phyloP scores from a whole-genome alignment of 1,140 invertebrate genomes.

The Dendroctonus valens region DNA sequence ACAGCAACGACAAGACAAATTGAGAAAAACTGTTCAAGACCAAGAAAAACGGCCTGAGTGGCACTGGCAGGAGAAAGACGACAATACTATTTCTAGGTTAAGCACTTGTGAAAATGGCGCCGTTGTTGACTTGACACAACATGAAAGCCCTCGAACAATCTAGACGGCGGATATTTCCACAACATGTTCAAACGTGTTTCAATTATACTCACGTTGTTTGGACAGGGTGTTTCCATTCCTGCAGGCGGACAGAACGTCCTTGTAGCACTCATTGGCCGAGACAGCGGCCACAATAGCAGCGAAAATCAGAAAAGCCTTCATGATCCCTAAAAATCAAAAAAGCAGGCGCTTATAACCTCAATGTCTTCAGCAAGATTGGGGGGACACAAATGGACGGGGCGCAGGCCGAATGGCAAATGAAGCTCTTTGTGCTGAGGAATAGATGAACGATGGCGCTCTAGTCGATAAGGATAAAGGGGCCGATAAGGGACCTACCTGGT shows the following conservation, averaged over 20 bases:
- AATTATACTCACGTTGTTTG: conserved; percentile 47
- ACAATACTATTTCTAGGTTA: not conserved
- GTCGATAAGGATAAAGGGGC: not conserved
- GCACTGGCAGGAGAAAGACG: no score
- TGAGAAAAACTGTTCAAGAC: not conserved
- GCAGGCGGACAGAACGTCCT: conserved; percentile 60
- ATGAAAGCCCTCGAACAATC: not conserved
- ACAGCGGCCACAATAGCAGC: conserved; percentile 54
- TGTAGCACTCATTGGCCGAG: conserved; percentile 62
- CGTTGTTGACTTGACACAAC: not conserved
- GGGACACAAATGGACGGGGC: not conserved
- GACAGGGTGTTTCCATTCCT: conserved; percentile 42
- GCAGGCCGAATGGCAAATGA: not conserved
- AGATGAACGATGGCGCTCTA: no score
- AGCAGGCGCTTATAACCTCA: conserved; percentile 7
- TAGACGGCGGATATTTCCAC: not conserved
- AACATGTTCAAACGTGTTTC: not conserved
- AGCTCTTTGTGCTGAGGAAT: not conserved
- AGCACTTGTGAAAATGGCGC: not conserved
- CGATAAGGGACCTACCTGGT: conserved; percentile 43
- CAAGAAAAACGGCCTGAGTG: not conserved
- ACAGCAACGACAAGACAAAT: no score
- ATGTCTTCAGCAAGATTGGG: not conserved
- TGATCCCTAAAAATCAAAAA: conserved; percentile 48
- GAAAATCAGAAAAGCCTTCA: conserved; percentile 58